A percentile compares a stretch with the other conserved stretches of the same genome.
These are phyloP conservation scores for Axinella damicornis DNA, from an alignment of 37 sponge, comb jelly and placozoan genomes.

Conservation along the genomic window DNA sequence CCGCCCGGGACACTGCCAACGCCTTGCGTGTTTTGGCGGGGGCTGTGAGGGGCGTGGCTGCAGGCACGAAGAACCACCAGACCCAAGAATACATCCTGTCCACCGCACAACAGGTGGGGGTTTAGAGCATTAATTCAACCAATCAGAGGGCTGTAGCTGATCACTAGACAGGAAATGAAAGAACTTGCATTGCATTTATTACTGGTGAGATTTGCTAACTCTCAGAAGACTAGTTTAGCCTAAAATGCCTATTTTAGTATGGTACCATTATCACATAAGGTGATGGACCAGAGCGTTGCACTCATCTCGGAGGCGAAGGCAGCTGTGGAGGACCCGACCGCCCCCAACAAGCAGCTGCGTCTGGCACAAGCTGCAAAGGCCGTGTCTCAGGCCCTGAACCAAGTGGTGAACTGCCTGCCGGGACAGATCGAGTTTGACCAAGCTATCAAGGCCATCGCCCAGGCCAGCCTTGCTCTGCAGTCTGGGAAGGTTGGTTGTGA, in stretches of 20 bases:
- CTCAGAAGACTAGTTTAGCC: no score
- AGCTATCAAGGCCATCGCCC: conserved; percentile 97
- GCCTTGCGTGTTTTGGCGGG: conserved; percentile 80
- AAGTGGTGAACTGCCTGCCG: conserved; percentile 95
- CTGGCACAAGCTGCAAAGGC: conserved; percentile 96
- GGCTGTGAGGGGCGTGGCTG: conserved; percentile 94
- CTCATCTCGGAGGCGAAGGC: conserved; percentile 84
- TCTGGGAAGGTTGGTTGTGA: conserved; percentile 43
- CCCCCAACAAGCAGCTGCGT: conserved; percentile 82
- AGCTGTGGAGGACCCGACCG: conserved; percentile 78
- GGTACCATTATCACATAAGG: conserved; percentile 33
- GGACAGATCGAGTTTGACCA: conserved; percentile 96
- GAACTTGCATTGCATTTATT: no score
- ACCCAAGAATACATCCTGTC: conserved; percentile 90
- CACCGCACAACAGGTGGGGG: conserved; percentile 74
- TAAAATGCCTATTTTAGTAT: no score
- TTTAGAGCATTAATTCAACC: no score
- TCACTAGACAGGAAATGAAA: no score
- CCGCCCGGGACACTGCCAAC: conserved; percentile 95
- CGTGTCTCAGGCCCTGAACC: conserved; percentile 94
- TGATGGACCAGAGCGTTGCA: conserved; percentile 84
- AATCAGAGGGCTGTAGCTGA: no score
- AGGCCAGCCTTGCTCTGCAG: conserved; percentile 80
- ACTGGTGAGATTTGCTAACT: no score
- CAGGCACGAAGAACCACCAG: conserved; percentile 74